Evolutionary conservation across 2,113 vertebrate species (phyloP), one percentile per base, ranked within the genome.

Genomic region (Phodopus roborovskii): DNA sequence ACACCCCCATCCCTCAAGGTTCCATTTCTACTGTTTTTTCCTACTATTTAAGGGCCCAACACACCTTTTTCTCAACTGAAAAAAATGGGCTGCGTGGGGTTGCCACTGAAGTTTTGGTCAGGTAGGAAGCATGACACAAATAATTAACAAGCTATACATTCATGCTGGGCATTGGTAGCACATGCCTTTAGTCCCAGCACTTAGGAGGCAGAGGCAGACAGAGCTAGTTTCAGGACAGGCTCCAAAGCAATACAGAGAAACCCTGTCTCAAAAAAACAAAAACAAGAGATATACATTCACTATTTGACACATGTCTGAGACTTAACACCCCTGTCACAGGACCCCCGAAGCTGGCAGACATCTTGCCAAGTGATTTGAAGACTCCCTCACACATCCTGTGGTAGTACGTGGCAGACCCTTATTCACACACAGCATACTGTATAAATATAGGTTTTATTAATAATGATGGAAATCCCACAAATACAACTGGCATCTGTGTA

Each of bases 381-480:
- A 93, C 36, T 10, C 10, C 39, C 50, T 84, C 39, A 3, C 20
- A 48, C 11, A 11, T 45, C 36, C 64, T 33, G 3, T 7, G 15
- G 66, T 7, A 64, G 66, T 17, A 42, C 39, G 48, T 22, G 12
- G 36, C 78, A 78, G 62, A 36, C 6, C 42, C 66, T 56, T 2
- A 50, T 16, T 5, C 22, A 53, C 0, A 3, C 36, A 58, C 58
- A 24, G 50, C 28, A 8, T 98, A 98, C 98, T 92, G 98, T 98
- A 98, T 98, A 99, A 99, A 99, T 99, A 98, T 98, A 98, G 95
- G 98, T 98, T 99, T 99, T 98, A 99, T 98, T 99, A 98, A 98
- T 98, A 97, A 98, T 97, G 89, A 90, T 98, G 97, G 98, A 98
- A 98, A 97, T n/a, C 98, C 98, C 97, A 98, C 98, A 78, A 97